Base-by-base conservation (phyloP, 2,113 vertebrate species). In the Zosterops pallidus region DNA sequence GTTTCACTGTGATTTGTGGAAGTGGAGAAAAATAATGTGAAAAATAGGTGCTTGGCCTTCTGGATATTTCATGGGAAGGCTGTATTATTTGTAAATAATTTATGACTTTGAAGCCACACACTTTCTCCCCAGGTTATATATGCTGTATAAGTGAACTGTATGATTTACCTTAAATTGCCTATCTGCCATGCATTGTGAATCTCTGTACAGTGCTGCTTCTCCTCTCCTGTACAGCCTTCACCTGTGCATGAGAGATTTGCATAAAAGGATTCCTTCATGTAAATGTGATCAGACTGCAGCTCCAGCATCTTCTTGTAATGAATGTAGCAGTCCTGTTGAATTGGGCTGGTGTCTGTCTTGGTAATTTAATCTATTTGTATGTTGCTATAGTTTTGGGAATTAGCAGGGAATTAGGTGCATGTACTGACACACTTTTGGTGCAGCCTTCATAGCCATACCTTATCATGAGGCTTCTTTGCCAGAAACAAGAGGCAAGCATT, bases 151-250 rank as follows among this genome's bases (percentile, higher is more conserved):
- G 79, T 46, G 89, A 94, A 74, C 55, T 86, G 59, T 83, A 4
- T 89, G 77, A 95, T 96, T 96, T 93, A 87, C 71, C 87, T 94
- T 94, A 91, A 89, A 96, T 88, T 96, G 78, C 94, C 78, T 63
- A 42, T 95, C 83, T 88, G 92, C 77, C 35, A 14, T 35, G 82
- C 89, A 76, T 69, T 1, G 0, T 47, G 71, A 78, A 57, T 93
- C 74, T 82, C 55, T 1, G 0, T 35, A 4, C 59, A 35, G 31
- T 3, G 12, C 70, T 23, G 16, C 37, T 88, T 84, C 70, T 92
- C 4, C 72, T 90, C 46, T 93, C 71, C 80, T 74, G 44, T 41
- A 26, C 1, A 26, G 64, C 69, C 65, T 64, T 94, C 26, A 21
- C 53, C 84, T 5, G 0, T 41, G 79, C 63, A 83, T 46, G 39